A percentile compares a stretch with the other conserved stretches of the same genome.
Conservation (phyloP, 2,888 invertebrate genomes). For the Sussaba pulchella region DNA sequence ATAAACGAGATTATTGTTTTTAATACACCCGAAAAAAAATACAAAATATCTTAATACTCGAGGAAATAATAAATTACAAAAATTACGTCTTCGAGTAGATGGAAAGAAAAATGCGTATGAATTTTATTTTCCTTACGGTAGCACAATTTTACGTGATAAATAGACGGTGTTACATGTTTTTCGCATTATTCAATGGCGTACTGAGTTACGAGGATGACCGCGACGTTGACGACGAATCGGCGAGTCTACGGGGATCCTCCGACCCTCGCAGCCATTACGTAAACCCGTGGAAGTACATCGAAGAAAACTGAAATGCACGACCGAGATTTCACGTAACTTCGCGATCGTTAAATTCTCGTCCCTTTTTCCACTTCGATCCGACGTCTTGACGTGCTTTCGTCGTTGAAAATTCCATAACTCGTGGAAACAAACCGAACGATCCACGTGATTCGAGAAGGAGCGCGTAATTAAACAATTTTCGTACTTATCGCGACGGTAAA, state of each 20-base stretch:
- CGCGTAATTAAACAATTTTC: constrained; percentile 38
- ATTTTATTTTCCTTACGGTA: not conserved
- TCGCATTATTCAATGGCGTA: constrained; percentile 48
- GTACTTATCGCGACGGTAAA: constrained; percentile 12
- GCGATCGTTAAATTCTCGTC: constrained; percentile 51
- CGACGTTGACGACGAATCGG: constrained; percentile 46
- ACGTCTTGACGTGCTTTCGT: constrained; percentile 18
- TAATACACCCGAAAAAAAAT: too few relatives aligned
- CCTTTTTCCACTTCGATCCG: constrained; percentile 13
- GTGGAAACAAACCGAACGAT: not conserved
- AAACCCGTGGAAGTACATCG: constrained; percentile 56
- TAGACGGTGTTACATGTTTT: constrained; percentile 41
- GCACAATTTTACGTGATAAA: constrained; percentile 47
- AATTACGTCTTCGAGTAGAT: too few relatives aligned
- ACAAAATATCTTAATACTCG: too few relatives aligned
- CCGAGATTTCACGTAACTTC: constrained; percentile 55
- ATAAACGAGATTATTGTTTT: too few relatives aligned
- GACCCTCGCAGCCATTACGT: constrained; percentile 46
- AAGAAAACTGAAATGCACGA: constrained; percentile 40
- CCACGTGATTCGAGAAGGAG: not conserved
- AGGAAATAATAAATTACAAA: too few relatives aligned
- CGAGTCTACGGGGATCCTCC: constrained; percentile 49
- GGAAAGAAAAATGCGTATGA: too few relatives aligned
- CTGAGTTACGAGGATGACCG: constrained; percentile 36
- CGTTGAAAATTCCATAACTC: constrained; percentile 26